phyloP scores from a whole-genome alignment of 2,113 vertebrate genomes.

The Picathartes gymnocephalus region DNA sequence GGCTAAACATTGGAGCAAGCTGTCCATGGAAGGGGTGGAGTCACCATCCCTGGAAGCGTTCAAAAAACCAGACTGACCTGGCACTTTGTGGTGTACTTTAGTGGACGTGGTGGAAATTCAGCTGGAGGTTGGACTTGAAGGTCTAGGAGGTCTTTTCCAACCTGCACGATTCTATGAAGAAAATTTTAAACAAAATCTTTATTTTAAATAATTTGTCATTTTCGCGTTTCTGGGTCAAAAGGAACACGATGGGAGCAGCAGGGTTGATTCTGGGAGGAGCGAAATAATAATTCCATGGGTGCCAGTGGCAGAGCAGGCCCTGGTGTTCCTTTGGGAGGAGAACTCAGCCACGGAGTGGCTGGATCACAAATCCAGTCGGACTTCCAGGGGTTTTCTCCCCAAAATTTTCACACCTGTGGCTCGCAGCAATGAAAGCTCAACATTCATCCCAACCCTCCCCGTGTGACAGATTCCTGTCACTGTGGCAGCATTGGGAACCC shows the following conservation, averaged over 20 bases:
- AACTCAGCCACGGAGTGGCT: background rate
- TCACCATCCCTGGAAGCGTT: background rate
- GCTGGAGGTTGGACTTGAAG: background rate
- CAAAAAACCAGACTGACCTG: background rate
- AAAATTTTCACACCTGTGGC: background rate
- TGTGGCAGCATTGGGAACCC: background rate
- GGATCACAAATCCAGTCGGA: background rate
- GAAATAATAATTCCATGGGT: background rate
- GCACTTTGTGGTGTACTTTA: too few relatives aligned
- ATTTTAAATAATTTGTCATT: rapidly evolving
- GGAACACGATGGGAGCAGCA: background rate
- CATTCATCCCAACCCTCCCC: background rate
- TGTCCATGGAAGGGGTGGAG: background rate
- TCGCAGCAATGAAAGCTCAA: background rate
- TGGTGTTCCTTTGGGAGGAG: background rate
- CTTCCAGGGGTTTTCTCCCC: background rate
- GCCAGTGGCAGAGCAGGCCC: background rate
- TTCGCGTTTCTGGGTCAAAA: background rate
- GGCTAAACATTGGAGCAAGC: background rate
- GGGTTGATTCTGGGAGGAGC: background rate
- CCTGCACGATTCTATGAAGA: background rate
- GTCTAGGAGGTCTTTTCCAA: background rate
- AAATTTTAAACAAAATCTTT: background rate
- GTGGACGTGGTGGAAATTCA: background rate
- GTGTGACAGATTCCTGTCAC: background rate